Percentiles rank a stretch among this genome's conserved stretches.
These are phyloP conservation scores for Prionailurus bengalensis DNA, from an alignment of 2,113 vertebrate species.

Conservation along the genomic window DNA sequence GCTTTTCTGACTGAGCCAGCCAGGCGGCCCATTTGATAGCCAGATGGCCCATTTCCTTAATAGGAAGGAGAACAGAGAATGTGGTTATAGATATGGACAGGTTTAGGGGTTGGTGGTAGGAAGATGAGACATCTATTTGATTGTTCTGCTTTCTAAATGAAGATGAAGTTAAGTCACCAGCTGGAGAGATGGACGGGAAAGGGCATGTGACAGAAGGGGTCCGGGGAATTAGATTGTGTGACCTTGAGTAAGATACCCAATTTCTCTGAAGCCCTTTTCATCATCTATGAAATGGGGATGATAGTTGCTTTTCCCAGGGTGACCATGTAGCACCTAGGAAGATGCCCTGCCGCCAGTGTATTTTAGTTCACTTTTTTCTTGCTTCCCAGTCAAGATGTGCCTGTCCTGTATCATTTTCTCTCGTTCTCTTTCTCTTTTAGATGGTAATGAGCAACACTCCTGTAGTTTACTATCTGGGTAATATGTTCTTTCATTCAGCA, in stretches of 20 bases:
- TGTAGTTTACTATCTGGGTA: neutral
- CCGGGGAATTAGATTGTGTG: neutral
- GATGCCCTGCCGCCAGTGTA: neutral
- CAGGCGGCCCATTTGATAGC: too few species aligned
- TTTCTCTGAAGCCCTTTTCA: neutral
- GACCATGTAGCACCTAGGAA: neutral
- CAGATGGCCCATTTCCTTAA: neutral
- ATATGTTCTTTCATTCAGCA: neutral
- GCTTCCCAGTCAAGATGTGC: neutral
- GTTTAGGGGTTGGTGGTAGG: neutral
- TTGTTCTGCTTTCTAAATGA: neutral
- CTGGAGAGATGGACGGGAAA: neutral
- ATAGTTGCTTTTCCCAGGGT: neutral
- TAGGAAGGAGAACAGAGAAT: neutral
- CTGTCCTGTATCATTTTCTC: neutral
- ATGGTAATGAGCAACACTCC: neutral
- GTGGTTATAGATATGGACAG: neutral
- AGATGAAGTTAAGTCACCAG: neutral
- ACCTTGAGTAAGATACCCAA: neutral
- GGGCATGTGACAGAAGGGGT: neutral
- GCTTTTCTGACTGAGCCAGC: too few species aligned
- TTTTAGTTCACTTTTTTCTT: constrained; percentile 19
- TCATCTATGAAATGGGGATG: neutral
- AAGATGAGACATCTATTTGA: neutral
- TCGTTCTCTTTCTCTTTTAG: neutral